phyloP scores from a whole-genome alignment of 2,797 vertebrate species.

The Aselliscus stoliczkanus region DNA sequence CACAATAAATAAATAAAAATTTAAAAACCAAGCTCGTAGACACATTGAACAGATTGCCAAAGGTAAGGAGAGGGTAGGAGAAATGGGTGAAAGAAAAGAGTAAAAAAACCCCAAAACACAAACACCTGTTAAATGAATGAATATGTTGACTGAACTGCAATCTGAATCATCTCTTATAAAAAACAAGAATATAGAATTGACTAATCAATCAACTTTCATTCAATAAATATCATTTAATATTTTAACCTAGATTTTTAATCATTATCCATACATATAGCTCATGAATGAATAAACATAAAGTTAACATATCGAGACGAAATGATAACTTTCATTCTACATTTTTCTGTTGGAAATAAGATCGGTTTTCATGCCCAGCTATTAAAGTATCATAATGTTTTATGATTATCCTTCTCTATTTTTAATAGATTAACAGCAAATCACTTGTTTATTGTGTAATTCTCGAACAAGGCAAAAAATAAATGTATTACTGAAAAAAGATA shows the following conservation, averaged over 20 bases:
- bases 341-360: background rate
- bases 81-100: background rate
- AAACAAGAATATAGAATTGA: background rate
- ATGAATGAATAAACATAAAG: background rate
- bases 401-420: background rate
- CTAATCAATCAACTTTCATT: background rate
- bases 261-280: background rate
- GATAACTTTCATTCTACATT: background rate
- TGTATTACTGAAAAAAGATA: background rate
- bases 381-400: background rate
- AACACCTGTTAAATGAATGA: background rate
- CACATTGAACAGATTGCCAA: background rate
- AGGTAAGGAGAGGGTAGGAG: background rate
- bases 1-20: background rate
- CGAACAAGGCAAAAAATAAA: background rate
- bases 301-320: background rate
- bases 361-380: background rate
- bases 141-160: background rate
- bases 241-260: background rate
- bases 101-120: background rate
- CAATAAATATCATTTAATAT: background rate
- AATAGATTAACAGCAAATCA: background rate
- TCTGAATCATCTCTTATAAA: background rate
- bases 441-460: background rate
- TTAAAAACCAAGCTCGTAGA: background rate